Evolutionary conservation across 2,888 invertebrate species (phyloP), one percentile per base, ranked within the genome.

Genomic region (Acholoe squamosa): DNA sequence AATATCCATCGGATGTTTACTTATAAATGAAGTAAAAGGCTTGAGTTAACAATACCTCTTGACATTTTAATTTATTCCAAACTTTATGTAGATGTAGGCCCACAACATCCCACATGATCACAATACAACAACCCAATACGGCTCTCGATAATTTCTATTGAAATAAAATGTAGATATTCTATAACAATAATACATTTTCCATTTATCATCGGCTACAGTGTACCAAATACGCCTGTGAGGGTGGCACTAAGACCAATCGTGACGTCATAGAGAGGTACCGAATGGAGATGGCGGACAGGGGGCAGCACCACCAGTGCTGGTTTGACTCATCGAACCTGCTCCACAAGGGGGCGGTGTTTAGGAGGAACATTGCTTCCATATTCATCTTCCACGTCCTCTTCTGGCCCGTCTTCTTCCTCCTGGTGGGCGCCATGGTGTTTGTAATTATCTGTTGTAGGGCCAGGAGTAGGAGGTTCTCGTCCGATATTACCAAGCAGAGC

Each of bases 301-400:
- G 51, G 43, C 51, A 22, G 51, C 51, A 34, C n/a, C 84, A 51
- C n/a, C 84, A 34, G 43, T 84, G 84, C 43, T 84, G 84, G 84
- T 84, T 84, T 25, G 84, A 84, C 43, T 43, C 84, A 5, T 3
- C 7, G 3, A 51, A 84, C 51, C 84, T 84, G 43, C 84, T 84
- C 43, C 43, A 51, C 43, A 84, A 84, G 51, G 89, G 89, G 43
- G 89, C 89, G 14, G 34, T 89, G 3, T 89, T 89, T 28, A 76
- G 34, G n/a, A 31, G 71, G 56, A 34, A 28, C 31, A 89, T 89
- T 0, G 22, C 67, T 0, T 89, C 76, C 52, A 76, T 76, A 0
- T 33, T 89, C n/a, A 71, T 31, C 25, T 89, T 89, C 52, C 89
- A 89, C 54, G 89, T 77, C 16, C 33, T 89, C 19, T 89, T 89